These are phyloP conservation scores for Pterophyllum scalare DNA, from an alignment of 2,113 vertebrate genomes.

Conservation along the genomic window DNA sequence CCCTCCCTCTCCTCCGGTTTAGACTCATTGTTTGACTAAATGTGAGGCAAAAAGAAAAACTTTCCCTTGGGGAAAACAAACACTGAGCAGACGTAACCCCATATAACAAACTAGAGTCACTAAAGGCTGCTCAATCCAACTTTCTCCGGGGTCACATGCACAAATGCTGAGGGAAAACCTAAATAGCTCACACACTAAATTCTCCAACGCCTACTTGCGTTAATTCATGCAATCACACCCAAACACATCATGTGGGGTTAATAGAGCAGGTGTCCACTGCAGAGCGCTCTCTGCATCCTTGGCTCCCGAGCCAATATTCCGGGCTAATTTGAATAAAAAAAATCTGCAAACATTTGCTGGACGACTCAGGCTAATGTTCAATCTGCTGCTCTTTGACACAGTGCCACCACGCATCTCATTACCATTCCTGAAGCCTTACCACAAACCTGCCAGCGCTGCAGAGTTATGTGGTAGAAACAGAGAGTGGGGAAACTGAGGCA, in stretches of 20 bases:
- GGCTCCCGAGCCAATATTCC: slow-evolving; percentile 59
- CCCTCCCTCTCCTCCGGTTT: slow-evolving; percentile 47
- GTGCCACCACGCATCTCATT: slow-evolving; percentile 75
- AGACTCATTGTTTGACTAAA: slow-evolving; percentile 44
- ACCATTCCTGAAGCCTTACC: slow-evolving; percentile 61
- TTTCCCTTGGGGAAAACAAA: slow-evolving; percentile 51
- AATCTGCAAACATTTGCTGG: slow-evolving; percentile 77
- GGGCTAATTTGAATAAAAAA: slow-evolving; percentile 75
- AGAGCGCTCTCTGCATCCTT: slow-evolving; percentile 49
- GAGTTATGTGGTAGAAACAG: slow-evolving; percentile 48
- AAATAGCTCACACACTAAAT: slow-evolving; percentile 37
- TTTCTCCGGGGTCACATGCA: slow-evolving; percentile 15
- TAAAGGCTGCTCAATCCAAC: slow-evolving; percentile 33
- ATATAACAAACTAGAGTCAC: slow-evolving; percentile 33
- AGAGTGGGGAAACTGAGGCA: neutral
- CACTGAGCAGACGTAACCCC: slow-evolving; percentile 22
- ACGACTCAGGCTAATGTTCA: slow-evolving; percentile 78
- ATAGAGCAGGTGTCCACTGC: slow-evolving; percentile 77
- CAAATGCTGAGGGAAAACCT: slow-evolving; percentile 11
- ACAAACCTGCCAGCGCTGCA: slow-evolving; percentile 56
- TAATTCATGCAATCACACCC: slow-evolving; percentile 64
- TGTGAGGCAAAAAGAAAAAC: slow-evolving; percentile 48
- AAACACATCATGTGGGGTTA: slow-evolving; percentile 73
- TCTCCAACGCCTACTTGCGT: slow-evolving; percentile 27
- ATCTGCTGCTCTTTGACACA: slow-evolving; percentile 80